These are phyloP conservation scores for Brachyalestes nurse DNA, from an alignment of 2,797 vertebrate species.

Conservation along the genomic window DNA sequence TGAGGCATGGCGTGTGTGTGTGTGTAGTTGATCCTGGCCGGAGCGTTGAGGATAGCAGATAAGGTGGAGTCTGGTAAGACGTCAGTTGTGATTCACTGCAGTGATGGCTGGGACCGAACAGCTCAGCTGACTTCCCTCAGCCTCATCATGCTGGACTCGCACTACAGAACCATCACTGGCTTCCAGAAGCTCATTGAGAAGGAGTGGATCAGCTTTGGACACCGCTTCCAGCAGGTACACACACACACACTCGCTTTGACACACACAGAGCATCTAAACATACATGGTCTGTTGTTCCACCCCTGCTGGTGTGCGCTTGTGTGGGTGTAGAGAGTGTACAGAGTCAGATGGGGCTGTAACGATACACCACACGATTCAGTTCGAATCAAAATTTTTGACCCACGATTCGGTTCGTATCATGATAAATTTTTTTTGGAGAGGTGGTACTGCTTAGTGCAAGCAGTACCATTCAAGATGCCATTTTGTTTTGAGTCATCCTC, in stretches of 20 bases:
- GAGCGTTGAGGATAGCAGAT: constrained; percentile 93
- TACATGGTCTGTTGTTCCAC: no score
- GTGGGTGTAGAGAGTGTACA: no score
- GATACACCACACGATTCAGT: no score
- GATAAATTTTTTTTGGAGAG: no score
- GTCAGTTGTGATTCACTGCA: constrained; percentile 95
- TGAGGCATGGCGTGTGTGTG: constrained; percentile 14
- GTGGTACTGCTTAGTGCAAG: no score
- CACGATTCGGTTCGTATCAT: no score
- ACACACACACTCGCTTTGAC: constrained; percentile 35
- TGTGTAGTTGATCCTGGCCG: constrained; percentile 89
- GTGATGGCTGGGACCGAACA: constrained; percentile 96
- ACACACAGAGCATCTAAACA: background rate
- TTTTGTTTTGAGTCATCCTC: no score
- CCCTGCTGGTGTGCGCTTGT: no score
- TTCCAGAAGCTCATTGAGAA: constrained; percentile 95
- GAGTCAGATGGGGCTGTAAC: no score
- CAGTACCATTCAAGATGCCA: no score
- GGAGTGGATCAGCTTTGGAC: constrained; percentile 97
- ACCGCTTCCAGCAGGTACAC: constrained; percentile 92
- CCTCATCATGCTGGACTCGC: constrained; percentile 93
- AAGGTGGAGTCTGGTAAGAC: constrained; percentile 97
- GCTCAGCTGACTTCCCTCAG: constrained; percentile 92
- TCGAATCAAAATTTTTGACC: no score
- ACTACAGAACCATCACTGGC: constrained; percentile 90